These are phyloP conservation scores for Elephas maximus DNA, from an alignment of 2,113 vertebrate genomes.

Conservation along the genomic window DNA sequence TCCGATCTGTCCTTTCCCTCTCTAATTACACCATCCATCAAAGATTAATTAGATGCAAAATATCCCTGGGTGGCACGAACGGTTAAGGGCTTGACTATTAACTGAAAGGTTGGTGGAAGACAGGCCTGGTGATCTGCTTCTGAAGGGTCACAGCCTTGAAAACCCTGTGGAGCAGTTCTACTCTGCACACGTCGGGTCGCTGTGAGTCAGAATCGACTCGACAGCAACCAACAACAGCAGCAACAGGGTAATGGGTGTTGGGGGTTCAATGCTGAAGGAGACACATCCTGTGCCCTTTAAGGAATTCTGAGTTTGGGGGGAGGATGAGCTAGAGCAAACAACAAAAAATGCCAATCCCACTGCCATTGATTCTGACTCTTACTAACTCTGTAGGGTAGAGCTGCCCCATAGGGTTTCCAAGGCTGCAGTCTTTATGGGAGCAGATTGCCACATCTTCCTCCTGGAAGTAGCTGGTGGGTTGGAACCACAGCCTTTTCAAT, in stretches of 20 bases:
- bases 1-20: not conserved
- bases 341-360: not conserved
- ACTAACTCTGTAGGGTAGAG: not conserved
- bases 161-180: not conserved
- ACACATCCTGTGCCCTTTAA: not conserved
- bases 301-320: not conserved
- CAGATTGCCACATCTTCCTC: not conserved
- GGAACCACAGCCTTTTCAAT: not conserved
- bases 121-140: not conserved
- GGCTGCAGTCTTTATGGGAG: not conserved
- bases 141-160: not conserved
- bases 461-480: not conserved
- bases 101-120: not conserved
- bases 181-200: not conserved
- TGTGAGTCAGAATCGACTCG: not conserved
- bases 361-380: not conserved
- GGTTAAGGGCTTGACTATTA: not conserved
- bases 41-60: not conserved
- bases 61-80: not conserved
- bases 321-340: not conserved
- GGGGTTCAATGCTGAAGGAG: not conserved
- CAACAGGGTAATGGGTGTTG: not conserved
- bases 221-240: not conserved
- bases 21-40: not conserved
- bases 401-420: not conserved